phyloP scores from a whole-genome alignment of 2,888 invertebrate species.

The Pollenia angustigena region DNA sequence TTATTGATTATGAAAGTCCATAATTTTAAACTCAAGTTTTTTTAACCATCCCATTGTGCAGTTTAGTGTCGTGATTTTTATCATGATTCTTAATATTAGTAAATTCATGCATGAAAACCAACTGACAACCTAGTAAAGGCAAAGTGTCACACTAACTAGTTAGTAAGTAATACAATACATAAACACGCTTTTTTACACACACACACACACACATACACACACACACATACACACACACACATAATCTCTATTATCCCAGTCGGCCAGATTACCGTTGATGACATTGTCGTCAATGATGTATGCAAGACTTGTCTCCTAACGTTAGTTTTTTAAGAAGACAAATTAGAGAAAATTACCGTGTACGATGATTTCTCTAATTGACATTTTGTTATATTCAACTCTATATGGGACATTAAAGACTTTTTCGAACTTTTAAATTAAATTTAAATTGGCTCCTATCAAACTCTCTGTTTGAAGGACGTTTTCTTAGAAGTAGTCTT shows the following conservation, averaged over 20 bases:
- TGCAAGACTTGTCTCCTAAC: no score
- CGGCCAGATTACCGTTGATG: no score
- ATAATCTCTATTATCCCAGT: no score
- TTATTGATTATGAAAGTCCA: no score
- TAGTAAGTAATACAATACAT: constrained; percentile 1
- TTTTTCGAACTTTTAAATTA: no score
- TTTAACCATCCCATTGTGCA: constrained; percentile 35
- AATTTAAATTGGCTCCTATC: no score
- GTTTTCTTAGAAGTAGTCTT: no score
- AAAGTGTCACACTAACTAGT: constrained; percentile 18
- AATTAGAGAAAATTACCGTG: background rate
- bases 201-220: background rate
- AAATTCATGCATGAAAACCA: constrained; percentile 63
- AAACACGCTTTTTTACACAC: background rate
- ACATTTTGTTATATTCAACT: no score
- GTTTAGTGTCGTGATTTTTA: constrained; percentile 6
- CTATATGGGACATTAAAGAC: no score
- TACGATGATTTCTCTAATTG: background rate
- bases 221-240: background rate
- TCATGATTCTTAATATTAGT: constrained; percentile 52
- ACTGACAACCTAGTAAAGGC: constrained; percentile 30
- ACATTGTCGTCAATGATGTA: no score
- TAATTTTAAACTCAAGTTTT: background rate
- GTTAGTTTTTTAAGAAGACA: no score
- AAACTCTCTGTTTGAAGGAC: no score